Evolutionary conservation across 2,113 vertebrate species (phyloP), one percentile per base, ranked within the genome.

Genomic region (Cepphus grylle): DNA sequence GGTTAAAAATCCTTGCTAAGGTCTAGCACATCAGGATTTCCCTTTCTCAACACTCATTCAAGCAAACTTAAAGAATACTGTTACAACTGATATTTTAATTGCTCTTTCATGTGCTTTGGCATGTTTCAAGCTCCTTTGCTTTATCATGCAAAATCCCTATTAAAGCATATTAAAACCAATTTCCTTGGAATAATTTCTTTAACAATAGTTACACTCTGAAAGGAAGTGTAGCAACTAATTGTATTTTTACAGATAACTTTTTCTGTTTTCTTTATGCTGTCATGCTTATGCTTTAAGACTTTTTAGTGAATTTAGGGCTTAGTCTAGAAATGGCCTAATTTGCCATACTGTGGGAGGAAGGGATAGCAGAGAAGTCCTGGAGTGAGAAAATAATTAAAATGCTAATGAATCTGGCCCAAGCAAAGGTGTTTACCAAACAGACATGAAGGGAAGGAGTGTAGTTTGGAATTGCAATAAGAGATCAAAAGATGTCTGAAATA

Each of bases 331-430:
- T 62, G 23, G 67, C 42, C 50, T 74, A 25, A 71, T 59, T 88
- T 86, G 50, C 71, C 42, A 27, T 65, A 23, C 32, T 74, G 78
- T 92, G 50, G n/a, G 82, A 86, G 88, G 87, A 81, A 88, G 11
- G 63, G 50, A 43, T 43, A 80, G 34, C 70, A 66, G 70, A 88
- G 50, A 86, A 94, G 89, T 86, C 74, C 62, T 77, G 78, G 81
- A 93, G 93, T 91, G 86, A 94, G 81, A 91, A 96, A 93, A 93
- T 90, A 96, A 97, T 96, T 96, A 96, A 96, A 96, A 96, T 96
- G 93, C 59, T 95, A 97, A 97, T 96, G 86, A 96, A 90, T 62
- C 42, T 97, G 94, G 89, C 67, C 63, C 43, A 70, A 93, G 87
- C 22, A 78, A 95, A 96, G 59, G 62, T 97, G 89, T 97, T 96